phyloP scores from a whole-genome alignment of 2,113 vertebrate genomes.

The Himantopus leucocephalus region DNA sequence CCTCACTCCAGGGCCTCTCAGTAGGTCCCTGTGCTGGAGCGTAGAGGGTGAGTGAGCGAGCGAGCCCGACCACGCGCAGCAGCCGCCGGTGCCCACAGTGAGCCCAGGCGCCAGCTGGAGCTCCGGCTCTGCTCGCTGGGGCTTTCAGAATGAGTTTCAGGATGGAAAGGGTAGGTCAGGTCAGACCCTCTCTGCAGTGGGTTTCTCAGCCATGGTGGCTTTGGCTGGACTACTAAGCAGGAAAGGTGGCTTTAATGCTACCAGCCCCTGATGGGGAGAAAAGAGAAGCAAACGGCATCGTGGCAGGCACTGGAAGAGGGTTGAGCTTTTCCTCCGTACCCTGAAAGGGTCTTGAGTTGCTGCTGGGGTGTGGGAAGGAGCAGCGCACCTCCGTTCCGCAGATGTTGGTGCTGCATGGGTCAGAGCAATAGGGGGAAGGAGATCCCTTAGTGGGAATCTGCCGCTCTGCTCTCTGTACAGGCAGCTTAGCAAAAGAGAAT shows the following conservation, averaged over 20 bases:
- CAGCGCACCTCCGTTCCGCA: neutral
- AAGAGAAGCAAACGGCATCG: accelerated
- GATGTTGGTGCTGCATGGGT: neutral
- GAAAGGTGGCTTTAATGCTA: neutral
- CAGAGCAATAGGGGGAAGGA: neutral
- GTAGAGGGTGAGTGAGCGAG: conserved; percentile 66
- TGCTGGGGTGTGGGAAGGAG: neutral
- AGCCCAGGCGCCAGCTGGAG: neutral
- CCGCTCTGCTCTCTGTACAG: neutral
- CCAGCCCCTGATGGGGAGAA: neutral
- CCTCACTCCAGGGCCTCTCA: conserved; percentile 3
- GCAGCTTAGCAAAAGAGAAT: neutral
- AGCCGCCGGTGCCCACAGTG: no score
- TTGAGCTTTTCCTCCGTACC: neutral
- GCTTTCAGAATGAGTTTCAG: conserved; percentile 54
- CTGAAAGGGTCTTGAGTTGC: neutral
- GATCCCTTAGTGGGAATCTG: neutral
- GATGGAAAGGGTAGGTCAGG: conserved; percentile 78
- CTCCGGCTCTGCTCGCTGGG: conserved; percentile 48
- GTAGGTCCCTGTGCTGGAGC: conserved; percentile 34
- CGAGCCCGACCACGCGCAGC: neutral
- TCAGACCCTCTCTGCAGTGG: conserved; percentile 73
- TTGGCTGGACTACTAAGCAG: neutral
- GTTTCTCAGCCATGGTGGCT: conserved; percentile 60
- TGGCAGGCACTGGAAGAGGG: neutral